Conservation (phyloP, 2,113 vertebrate species). For the Apaloderma vittatum region DNA sequence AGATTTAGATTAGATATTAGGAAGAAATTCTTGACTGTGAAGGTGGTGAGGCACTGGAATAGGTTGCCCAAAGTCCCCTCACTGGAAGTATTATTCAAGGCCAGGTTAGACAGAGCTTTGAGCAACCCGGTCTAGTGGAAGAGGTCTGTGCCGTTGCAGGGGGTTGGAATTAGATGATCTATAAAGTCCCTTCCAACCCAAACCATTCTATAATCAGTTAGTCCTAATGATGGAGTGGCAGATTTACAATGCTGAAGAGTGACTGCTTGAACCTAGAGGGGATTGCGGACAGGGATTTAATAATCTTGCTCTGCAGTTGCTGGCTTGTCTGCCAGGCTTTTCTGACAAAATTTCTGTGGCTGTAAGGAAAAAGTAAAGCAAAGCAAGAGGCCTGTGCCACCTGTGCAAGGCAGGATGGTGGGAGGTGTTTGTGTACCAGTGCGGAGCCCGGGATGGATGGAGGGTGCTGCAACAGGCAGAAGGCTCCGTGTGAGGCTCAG, state of each 20-base stretch:
- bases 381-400: background rate
- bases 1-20: too few relatives aligned
- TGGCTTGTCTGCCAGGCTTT: background rate
- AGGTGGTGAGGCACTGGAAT: too few relatives aligned
- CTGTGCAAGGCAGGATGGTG: fast-evolving
- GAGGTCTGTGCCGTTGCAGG: too few relatives aligned
- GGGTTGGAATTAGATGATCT: too few relatives aligned
- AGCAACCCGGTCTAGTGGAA: too few relatives aligned
- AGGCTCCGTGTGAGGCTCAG: background rate
- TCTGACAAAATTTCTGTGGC: background rate
- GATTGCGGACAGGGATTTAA: constrained; percentile 6
- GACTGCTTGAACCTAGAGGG: background rate
- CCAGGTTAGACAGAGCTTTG: too few relatives aligned
- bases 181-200: too few relatives aligned
- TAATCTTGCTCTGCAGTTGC: background rate
- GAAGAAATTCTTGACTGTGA: too few relatives aligned
- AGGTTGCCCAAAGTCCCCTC: too few relatives aligned
- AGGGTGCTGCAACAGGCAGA: background rate
- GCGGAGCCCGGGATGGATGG: background rate
- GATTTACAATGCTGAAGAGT: constrained; percentile 14
- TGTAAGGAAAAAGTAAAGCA: background rate
- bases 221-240: background rate
- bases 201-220: too few relatives aligned
- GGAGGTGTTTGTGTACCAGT: fast-evolving
- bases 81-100: too few relatives aligned